Evolutionary conservation across 2,797 vertebrate genomes (phyloP), one percentile per base, ranked within the genome.

Genomic region (Hemitrygon akajei): DNA sequence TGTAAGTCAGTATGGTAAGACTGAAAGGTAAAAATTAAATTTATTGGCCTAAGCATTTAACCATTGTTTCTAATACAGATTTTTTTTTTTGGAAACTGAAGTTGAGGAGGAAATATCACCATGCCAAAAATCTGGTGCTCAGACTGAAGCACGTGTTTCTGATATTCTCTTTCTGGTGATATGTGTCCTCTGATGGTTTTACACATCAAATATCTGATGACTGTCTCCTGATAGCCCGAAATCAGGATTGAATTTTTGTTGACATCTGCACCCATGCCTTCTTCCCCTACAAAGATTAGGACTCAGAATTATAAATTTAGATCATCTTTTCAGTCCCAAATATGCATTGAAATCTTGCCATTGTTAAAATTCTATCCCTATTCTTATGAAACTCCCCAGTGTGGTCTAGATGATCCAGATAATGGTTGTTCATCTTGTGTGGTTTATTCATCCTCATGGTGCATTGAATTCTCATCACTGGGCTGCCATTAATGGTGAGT

Each of bases 301-400:
- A 66, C 12, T 87, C 58, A 18, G n/a, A 87, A 63, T n/a, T 87
- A n/a, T 18, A 66, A 37, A 34, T 89, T 87, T 20, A 87, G 63
- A 20, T 16, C 4, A 30, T 18, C 14, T 60, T 87, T 87, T 34
- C 86, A 66, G 86, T 6, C 14, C 10, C n/a, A 10, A 63, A 5
- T 16, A 58, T 58, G 22, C 81, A 63, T 16, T 58, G 56, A 60
- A 60, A 5, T 11, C 58, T 34, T 69, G 63, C 7, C 60, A 37
- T 69, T 89, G 86, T 69, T 25, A 89, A 87, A 75, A 34, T 66
- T 89, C n/a, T 89, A 3, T 37, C 63, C 86, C 63, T n/a, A 89
- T 89, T 89, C 69, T 89, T 11, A 34, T 37, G 86, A 37, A 7
- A 60, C 86, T 89, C 7, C 82, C n/a, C 86, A 89, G 27, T 34